phyloP scores from a whole-genome alignment of 2,888 invertebrate genomes.

The Chelonus formosanus region DNA sequence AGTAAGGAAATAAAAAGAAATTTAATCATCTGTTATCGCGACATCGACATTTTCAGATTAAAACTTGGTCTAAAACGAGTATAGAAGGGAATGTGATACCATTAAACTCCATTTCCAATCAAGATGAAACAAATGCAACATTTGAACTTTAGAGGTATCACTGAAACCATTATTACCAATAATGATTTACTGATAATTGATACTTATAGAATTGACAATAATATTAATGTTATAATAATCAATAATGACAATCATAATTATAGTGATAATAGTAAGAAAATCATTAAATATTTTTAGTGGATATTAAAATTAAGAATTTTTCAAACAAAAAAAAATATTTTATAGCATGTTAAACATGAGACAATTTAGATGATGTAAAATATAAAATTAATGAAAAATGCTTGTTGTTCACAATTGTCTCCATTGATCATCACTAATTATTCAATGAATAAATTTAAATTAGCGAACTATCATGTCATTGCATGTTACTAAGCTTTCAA shows the following conservation, averaged over 20 bases:
- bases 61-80: constrained; percentile 56
- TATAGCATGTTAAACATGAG: constrained; percentile 41
- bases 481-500: constrained; percentile 53
- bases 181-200: constrained; percentile 22
- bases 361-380: constrained; percentile 19
- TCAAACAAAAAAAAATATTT: constrained; percentile 26
- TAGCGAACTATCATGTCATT: constrained; percentile 40
- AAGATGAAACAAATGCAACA: constrained; percentile 52
- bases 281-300: constrained; percentile 12
- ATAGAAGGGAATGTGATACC: constrained; percentile 59
- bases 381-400: constrained; percentile 32
- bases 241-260: constrained; percentile 10
- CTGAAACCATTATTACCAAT: constrained; percentile 5
- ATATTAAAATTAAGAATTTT: neutral
- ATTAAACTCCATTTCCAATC: constrained; percentile 56
- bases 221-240: constrained; percentile 23
- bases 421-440: neutral
- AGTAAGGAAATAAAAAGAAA: constrained; percentile 16
- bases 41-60: constrained; percentile 50
- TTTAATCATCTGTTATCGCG: constrained; percentile 37
- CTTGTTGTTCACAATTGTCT: constrained; percentile 27
- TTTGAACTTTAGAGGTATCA: constrained; percentile 57
- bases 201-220: constrained; percentile 2
- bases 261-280: constrained; percentile 21
- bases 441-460: neutral